phyloP scores from a whole-genome alignment of 2,797 vertebrate genomes.

The Kryptolebias ocellatus region DNA sequence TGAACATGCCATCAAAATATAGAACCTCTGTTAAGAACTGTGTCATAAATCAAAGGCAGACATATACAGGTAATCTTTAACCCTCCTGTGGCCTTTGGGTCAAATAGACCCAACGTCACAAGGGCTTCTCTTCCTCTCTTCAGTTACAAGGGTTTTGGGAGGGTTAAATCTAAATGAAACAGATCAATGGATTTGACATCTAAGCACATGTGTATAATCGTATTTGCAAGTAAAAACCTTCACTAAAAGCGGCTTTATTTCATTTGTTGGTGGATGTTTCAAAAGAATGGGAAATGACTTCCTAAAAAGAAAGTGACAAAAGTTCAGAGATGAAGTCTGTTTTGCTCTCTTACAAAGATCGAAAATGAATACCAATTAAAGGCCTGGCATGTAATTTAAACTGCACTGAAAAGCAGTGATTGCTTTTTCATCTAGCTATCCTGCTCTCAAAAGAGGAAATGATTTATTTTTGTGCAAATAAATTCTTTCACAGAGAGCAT shows the following conservation, averaged over 20 bases:
- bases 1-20: too few species aligned
- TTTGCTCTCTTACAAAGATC: slow-evolving; percentile 40
- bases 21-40: background rate
- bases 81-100: too few species aligned
- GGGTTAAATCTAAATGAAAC: background rate
- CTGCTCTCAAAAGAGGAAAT: slow-evolving; percentile 63
- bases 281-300: slow-evolving; percentile 40
- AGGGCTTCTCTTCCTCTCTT: too few species aligned
- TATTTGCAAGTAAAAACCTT: slow-evolving; percentile 25
- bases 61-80: background rate
- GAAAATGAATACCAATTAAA: slow-evolving; percentile 62
- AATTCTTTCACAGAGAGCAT: slow-evolving; percentile 63
- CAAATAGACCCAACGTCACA: too few species aligned
- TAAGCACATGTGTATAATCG: slow-evolving; percentile 5
- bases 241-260: slow-evolving; percentile 9
- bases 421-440: slow-evolving; percentile 66
- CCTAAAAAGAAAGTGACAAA: slow-evolving; percentile 59
- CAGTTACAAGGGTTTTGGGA: too few species aligned
- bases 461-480: slow-evolving; percentile 70
- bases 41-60: slow-evolving; percentile 1
- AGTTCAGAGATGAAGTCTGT: slow-evolving; percentile 48
- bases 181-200: slow-evolving; percentile 7
- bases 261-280: slow-evolving; percentile 26
- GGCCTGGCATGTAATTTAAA: slow-evolving; percentile 47
- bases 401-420: slow-evolving; percentile 58